Evolutionary conservation across 53 echinoderm and acorn worm species (phyloP), one percentile per base, ranked within the genome.

Genomic region (Echinarachnius parma): DNA sequence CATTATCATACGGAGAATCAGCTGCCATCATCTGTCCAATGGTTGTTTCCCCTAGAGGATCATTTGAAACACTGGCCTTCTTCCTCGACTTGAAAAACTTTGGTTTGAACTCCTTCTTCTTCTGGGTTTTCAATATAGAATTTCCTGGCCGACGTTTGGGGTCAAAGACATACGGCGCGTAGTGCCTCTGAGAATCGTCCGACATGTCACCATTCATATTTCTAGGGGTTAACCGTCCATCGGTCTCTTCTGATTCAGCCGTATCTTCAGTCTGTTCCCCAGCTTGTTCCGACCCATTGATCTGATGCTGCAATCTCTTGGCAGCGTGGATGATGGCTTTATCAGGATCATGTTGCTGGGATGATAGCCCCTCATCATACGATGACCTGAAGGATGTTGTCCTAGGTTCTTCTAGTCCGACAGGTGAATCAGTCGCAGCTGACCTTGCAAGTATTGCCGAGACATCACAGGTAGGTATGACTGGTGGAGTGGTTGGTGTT

Each of bases 281-380:
- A 16, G n/a, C n/a, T n/a, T n/a, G n/a, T n/a, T 61, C 77, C 21
- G 30, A 37, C 26, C 46, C 69, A 54, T 5, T 67, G 16, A 66
- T 48, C 54, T 76, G 66, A 15, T 89, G 65, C 59, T 90, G 90
- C 48, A 94, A 48, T 61, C 83, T 61, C 28, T 76, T 82, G 9
- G 94, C 94, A 46, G 94, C 94, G 23, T 82, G 74, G 32, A 94
- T 94, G 61, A 94, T 94, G 21, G 94, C 94, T 52, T 82, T 78
- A 56, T 94, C 94, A 7, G 94, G 94, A 35, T 94, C 94, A 14
- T 87, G 79, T 46, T 87, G 80, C 14, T 83, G 67, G 0, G 80
- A 62, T 25, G 79, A 77, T 2, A 94, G 63, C 2, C 82, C 83
- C 31, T 81, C 89, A 24, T 87, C 62, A 36, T 94, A 94, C 0